Base-by-base conservation (phyloP, 2,888 invertebrate genomes). In the Drosophila mercatorum region DNA sequence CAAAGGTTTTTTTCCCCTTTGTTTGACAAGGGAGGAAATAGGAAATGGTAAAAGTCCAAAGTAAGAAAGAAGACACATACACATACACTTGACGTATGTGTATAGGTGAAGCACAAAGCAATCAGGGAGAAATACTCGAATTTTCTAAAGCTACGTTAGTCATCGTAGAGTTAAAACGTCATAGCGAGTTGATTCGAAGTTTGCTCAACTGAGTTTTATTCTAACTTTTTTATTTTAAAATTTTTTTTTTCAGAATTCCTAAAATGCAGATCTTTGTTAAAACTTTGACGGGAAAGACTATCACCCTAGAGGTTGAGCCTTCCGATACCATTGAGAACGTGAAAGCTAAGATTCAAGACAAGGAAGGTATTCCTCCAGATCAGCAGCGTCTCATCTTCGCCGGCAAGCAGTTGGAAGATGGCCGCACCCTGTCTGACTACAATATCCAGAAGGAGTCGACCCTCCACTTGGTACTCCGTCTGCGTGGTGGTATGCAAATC, bases 391-490 rank as follows among this genome's bases (percentile, higher is more conserved):
- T 88, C 31, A 88, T 88, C 49, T 87, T 87, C 28, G 86, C 86
- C 12, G 86, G 86, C 5, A 87, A 86, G 59, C 86, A 87, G 26
- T 46, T 86, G 57, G 86, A 86, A 28, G 86, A 86, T 68, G 86
- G 86, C 10, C 86, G 86, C 36, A 87, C 87, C 1, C 47, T 87
- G 57, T 83, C 83, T 0, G 83, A 83, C 38, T 83, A 83, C 41
- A 83, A 83, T 56, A 83, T 81, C 56, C 72, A 72, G 43, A 78
- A 97, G 92, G 98, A 98, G 93, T 93, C 97, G 0, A 97, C 97
- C 0, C 94, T 97, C 34, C 97, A 97, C 92, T 93, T 97, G 90
- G 97, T 97, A 84, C 93, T 97, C 70, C 95, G 97, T 86, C 94
- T 98, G 1, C 78, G 78, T 14, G 71, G 71, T 49, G 71, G 71